These are phyloP conservation scores for Poecilia picta DNA, from an alignment of 2,797 vertebrate species.

Conservation along the genomic window DNA sequence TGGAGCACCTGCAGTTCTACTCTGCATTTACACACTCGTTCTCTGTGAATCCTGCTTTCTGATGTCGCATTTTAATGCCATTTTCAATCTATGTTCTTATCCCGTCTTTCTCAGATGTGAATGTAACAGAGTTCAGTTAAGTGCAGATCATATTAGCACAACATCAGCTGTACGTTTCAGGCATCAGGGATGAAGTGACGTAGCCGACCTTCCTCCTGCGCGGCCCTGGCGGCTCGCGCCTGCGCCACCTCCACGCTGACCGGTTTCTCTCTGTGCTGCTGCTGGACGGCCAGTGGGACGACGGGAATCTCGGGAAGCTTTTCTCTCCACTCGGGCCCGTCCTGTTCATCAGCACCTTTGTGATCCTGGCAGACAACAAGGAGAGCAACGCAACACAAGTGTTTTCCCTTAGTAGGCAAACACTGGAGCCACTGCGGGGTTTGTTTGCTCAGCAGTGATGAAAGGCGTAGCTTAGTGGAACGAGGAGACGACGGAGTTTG, in stretches of 20 bases:
- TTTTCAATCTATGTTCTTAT: not conserved
- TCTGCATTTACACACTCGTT: conserved; percentile 36
- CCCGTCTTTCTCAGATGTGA: not conserved
- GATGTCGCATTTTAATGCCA: conserved; percentile 4
- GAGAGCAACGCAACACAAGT: not conserved
- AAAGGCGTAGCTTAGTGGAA: not conserved
- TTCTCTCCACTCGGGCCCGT: conserved; percentile 90
- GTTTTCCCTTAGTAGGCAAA: conserved; percentile 1
- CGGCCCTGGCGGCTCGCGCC: conserved; percentile 71
- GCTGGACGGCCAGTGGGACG: conserved; percentile 86
- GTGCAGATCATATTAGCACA: not conserved
- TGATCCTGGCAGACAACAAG: conserved; percentile 83
- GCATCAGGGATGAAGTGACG: not conserved
- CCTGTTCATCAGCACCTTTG: conserved; percentile 90
- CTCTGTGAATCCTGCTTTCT: conserved; percentile 14
- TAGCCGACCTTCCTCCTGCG: conserved; percentile 60
- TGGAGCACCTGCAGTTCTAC: conserved; percentile 22
- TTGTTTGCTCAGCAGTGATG: not conserved
- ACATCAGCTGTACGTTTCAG: not conserved
- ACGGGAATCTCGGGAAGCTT: conserved; percentile 88
- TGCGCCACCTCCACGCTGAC: conserved; percentile 70
- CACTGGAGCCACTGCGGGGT: not conserved
- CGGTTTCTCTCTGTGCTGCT: conserved; percentile 78
- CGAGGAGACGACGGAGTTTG: not conserved
- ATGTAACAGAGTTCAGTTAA: not conserved